Base-by-base conservation (phyloP, 2,888 invertebrate genomes). In the Meteorus colon region DNA sequence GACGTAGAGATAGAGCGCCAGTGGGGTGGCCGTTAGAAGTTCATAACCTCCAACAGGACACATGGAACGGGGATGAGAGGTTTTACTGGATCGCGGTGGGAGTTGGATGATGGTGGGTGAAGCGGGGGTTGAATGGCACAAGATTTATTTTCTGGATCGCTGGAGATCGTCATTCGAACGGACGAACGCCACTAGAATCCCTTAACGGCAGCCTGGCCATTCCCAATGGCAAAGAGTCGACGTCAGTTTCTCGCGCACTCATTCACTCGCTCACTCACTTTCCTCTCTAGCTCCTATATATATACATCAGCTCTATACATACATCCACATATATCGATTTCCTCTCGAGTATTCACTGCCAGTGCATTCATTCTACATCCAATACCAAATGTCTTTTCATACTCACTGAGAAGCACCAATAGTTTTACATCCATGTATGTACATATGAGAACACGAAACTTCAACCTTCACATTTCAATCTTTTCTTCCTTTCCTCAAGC, bases 111-210 rank as follows among this genome's bases (percentile, higher is more conserved):
- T 48, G 48, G 41, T 27, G 66, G 14, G 34, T 34, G 14, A 24
- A 37, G 48, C 72, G 67, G 68, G 68, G 8, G 19, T 8, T 55
- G 55, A 55, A 79, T 73, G 62, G 63, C 78, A 80, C 75, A 68
- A 79, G 81, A 84, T 86, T 86, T 84, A 86, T 85, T 86, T 86
- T 83, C 83, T 81, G 81, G 85, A 84, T 86, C 82, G 84, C 83
- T 84, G 83, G 78, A 84, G 82, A 81, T 85, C 85, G 83, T 85
- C 84, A 85, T 86, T 83, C 82, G 82, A 84, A 83, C 81, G 82
- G 83, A 84, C 83, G 83, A 82, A 86, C 85, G 81, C 83, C 79
- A 77, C 72, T 80, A 82, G 85, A 86, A 85, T 86, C 84, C 85
- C 86, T 85, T 82, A 83, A 86, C 81, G 82, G 81, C 67, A 75